Evolutionary conservation across 1,140 invertebrate genomes (phyloP), one percentile per base, ranked within the genome.

Genomic region (Drosophila biarmipes): DNA sequence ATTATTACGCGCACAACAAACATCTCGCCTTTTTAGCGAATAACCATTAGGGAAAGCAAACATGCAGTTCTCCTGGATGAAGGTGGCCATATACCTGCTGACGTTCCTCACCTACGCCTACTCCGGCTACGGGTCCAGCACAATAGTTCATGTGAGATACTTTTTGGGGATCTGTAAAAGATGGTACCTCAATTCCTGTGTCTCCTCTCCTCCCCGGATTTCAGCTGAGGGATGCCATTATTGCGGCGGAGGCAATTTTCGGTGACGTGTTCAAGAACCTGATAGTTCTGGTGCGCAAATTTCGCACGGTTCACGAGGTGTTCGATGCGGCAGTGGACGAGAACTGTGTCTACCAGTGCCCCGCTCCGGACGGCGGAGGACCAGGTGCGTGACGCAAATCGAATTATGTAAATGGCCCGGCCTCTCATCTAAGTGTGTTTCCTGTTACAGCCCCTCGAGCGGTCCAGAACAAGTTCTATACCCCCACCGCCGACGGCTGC

Each of bases 241-340:
- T 96, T 69, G 93, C 95, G 6, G 96, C 96, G 6, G 96, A 96
- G 92, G 94, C 94, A 10, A 93, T 96, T 12, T 96, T 97, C 81
- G 95, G 95, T 3, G 95, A 96, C 85, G 93, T 96, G 43, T 94
- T 97, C 67, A 92, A 94, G 66, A 97, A 96, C 92, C 93, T 95
- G 7, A 95, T 96, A 51, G 96, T 95, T n/a, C 93, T 97, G 6
- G 95, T 94, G 15, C 94, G 94, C 63, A 96, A 96, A 80, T 95
- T 97, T 75, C 94, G 94, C 77, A 95, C 94, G 6, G 93, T 97
- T 38, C 95, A 97, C 80, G 96, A 97, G 64, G 95, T 97, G 6
- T 95, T 97, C 61, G 95, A 97, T 91, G 96, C 96, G 5, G 96
- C 96, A 12, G 95, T 97, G 11, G 96, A 97, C 79, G 97, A 98